phyloP scores from a whole-genome alignment of 2,797 vertebrate species.

The Periophthalmus magnuspinnatus region DNA sequence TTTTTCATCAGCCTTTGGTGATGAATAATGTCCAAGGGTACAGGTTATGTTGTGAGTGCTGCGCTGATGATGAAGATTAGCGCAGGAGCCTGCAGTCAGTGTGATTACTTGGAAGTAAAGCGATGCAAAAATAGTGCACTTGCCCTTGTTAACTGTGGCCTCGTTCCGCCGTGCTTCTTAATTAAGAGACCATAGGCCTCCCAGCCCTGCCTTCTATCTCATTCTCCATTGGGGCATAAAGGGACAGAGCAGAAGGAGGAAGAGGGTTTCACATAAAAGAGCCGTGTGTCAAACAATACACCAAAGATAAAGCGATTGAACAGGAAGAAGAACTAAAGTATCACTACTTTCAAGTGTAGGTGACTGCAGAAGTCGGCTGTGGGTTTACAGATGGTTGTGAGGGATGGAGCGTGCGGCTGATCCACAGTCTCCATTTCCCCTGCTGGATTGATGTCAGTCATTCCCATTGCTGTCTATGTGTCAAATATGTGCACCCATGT shows the following conservation, averaged over 20 bases:
- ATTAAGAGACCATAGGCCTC: conserved; percentile 74
- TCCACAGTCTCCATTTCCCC: conserved; percentile 49
- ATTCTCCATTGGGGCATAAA: conserved; percentile 64
- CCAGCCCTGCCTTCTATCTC: conserved; percentile 56
- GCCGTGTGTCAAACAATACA: conserved; percentile 34
- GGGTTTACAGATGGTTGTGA: conserved; percentile 33
- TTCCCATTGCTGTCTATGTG: conserved; percentile 44
- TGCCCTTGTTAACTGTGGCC: conserved; percentile 70
- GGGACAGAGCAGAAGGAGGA: conserved; percentile 34
- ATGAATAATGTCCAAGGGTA: conserved; percentile 7
- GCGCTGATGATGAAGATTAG: conserved; percentile 10
- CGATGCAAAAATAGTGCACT: conserved; percentile 38
- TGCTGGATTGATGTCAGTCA: conserved; percentile 58
- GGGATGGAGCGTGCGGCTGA: conserved; percentile 31
- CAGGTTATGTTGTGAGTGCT: conserved; percentile 4
- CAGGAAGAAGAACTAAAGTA: conserved; percentile 35
- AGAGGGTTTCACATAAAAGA: conserved; percentile 35
- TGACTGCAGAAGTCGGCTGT: conserved; percentile 45
- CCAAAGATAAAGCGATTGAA: conserved; percentile 40
- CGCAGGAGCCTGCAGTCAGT: conserved; percentile 17
- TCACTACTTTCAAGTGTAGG: conserved; percentile 38
- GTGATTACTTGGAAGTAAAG: conserved; percentile 39
- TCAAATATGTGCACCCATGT: conserved; percentile 28
- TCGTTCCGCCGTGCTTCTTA: conserved; percentile 75
- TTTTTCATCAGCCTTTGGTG: conserved; percentile 1